phyloP scores from a whole-genome alignment of 2,888 invertebrate genomes.

The Scaptomyza caliginosa region DNA sequence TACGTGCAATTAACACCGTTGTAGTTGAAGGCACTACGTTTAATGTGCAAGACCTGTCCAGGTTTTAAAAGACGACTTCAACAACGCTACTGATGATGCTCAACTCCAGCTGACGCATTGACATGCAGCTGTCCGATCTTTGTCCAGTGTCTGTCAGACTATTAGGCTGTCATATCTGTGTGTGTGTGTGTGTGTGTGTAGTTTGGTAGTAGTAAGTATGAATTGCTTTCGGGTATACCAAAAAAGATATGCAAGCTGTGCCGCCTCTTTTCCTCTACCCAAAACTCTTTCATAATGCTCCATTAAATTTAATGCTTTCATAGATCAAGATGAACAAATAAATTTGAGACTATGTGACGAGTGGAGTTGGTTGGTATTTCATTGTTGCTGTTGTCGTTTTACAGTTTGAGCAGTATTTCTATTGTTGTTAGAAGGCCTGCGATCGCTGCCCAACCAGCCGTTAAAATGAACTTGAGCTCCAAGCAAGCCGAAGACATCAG shows the following conservation, averaged over 20 bases:
- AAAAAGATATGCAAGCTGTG: conserved; percentile 7
- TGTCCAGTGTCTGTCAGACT: conserved; percentile 60
- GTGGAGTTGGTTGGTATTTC: too few species aligned
- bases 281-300: conserved; percentile 77
- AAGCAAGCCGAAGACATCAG: conserved; percentile 36
- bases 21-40: conserved; percentile 40
- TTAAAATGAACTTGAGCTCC: conserved; percentile 77
- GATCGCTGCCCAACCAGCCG: conserved; percentile 66
- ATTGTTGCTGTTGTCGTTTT: conserved; percentile 22
- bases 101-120: too few species aligned
- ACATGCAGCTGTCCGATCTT: conserved; percentile 51
- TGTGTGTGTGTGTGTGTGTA: background rate
- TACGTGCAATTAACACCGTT: background rate
- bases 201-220: conserved; percentile 7
- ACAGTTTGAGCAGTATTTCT: conserved; percentile 35
- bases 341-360: conserved; percentile 65
- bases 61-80: background rate
- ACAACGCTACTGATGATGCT: conserved; percentile 21
- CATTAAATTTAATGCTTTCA: conserved; percentile 80
- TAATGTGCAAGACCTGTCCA: conserved; percentile 30
- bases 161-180: background rate
- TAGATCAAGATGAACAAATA: conserved; percentile 82
- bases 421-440: conserved; percentile 57
- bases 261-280: conserved; percentile 59
- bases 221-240: conserved; percentile 15